Evolutionary conservation across 2,888 invertebrate genomes (phyloP).

Genomic region (Ormia ochracea): DNA sequence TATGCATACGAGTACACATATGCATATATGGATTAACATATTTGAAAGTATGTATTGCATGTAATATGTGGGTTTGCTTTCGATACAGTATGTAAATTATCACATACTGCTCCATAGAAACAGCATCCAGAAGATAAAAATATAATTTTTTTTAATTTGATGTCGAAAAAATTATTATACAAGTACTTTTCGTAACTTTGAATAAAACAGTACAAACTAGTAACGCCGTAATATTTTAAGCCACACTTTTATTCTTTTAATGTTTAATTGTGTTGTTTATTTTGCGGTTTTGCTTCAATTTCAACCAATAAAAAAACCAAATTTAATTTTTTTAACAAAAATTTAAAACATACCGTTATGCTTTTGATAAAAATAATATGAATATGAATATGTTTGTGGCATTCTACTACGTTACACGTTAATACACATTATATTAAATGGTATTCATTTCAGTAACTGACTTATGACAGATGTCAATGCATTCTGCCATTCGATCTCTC

Average conservation of each 20-base stretch:
- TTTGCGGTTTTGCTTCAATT: conserved; percentile 60
- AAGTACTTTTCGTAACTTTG: conserved; percentile 27
- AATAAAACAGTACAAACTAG: conserved; percentile 23
- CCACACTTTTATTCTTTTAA: conserved; percentile 23
- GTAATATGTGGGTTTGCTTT: conserved; percentile 28
- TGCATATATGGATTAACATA: neutral
- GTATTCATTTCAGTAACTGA: no score
- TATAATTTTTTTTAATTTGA: conserved; percentile 9
- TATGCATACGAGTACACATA: neutral
- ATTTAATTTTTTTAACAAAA: conserved; percentile 72
- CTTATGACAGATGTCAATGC: no score
- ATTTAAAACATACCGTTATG: conserved; percentile 65
- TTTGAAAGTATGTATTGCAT: neutral
- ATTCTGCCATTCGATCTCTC: no score
- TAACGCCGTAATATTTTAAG: conserved; percentile 7
- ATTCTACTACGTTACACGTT: no score
- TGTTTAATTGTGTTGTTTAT: conserved; percentile 38
- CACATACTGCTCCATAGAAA: conserved; percentile 4
- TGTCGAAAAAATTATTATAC: conserved; percentile 9
- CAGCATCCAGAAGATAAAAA: conserved; percentile 36
- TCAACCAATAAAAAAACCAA: conserved; percentile 57
- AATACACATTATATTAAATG: no score
- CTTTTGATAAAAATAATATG: no score
- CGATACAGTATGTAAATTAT: neutral
- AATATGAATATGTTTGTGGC: no score